Base-by-base conservation (phyloP, 2,797 vertebrate species). In the Artibeus jamaicensis region DNA sequence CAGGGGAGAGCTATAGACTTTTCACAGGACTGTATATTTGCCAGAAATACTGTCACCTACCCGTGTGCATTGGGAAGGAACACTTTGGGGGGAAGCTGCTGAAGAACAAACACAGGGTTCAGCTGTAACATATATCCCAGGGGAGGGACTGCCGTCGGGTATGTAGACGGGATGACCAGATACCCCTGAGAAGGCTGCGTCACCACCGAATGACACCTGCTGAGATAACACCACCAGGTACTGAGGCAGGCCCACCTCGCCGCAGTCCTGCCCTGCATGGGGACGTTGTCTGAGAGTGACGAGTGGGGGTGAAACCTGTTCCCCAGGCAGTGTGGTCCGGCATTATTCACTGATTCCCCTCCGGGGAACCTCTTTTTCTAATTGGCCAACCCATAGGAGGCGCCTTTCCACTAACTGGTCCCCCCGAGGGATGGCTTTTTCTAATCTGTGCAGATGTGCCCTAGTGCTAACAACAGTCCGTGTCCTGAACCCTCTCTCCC, bases 391-490 rank as follows among this genome's bases (percentile, higher is more conserved):
- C 39, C 70, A 19, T 18, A 77, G 22, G 26, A 46, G 55, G 11
- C 9, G 14, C 34, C 14, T 26, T 70, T 29, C n/a, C 65, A 26
- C 55, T 46, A 26, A 46, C 6, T 48, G 39, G 77, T 74, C 68
- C 42, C 78, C 68, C 53, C 32, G 34, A 73, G 26, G n/a, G 26
- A 18, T 12, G 37, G 4, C 32, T 74, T 24, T 68, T 50, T 53
- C 67, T 48, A n/a, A n/a, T 89, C 46, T 77, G 32, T 21, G 34
- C 39, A 34, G 34, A 59, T 21, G 6, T 34, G 42, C 37, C 32
- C 0, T 9, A 7, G 21, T 4, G 19, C 34, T 53, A 32, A 24
- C 4, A 39, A 9, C 3, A 21, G n/a, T 12, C 14, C 11, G 1
- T 2, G 39, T 24, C 9, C 57, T n/a, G 7, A 26, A 3, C 34